Base-by-base conservation (phyloP, 2,888 invertebrate genomes). In the Ceramica pisi region DNA sequence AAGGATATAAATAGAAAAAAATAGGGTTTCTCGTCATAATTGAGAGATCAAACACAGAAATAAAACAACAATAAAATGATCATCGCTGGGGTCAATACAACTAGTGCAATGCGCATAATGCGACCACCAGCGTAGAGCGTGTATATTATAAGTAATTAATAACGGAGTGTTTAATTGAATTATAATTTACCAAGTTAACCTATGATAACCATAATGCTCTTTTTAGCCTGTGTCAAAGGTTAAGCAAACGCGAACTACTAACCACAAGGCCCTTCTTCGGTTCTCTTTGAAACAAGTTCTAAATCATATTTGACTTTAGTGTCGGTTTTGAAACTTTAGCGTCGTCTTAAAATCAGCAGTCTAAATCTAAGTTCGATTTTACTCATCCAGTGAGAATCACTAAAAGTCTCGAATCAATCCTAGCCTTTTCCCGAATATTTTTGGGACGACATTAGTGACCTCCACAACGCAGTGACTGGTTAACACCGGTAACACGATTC, bases 81-180 rank as follows among this genome's bases (percentile, higher is more conserved):
- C 6, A 50, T 38, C 26, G 8, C 6, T 1, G 12, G 57, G 35
- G 67, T 66, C 67, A 68, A 41, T 21, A 1, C 21, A 35, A 9
- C 26, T 26, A 55, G 19, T 46, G 9, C 21, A 38, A 59, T 59
- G 46, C 31, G 14, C 44, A 44, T n/a, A n/a, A n/a, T 10, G n/a
- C 48, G 79, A 63, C 75, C 79, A 78, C 79, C 72, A 50, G 21
- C 59, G 72, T 7, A 26, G 79, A 31, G 7, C n/a, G 35, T 46
- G 21, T 21, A 55, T 50, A 77, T 60, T 44, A 51, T 57, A 31
- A 55, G 31, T 31, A 60, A 56, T 63, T 31, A 60, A 56, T 63
- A 48, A 41, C 21, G 6, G 41, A 69, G 50, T 61, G 62, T 62
- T 57, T 78, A 63, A 78, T 71, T 71, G 56, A 57, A 76, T 46